Percentiles rank a stretch among this genome's conserved stretches.
phyloP scores from a whole-genome alignment of 1,140 invertebrate species.

The Chrysoperla carnea region DNA sequence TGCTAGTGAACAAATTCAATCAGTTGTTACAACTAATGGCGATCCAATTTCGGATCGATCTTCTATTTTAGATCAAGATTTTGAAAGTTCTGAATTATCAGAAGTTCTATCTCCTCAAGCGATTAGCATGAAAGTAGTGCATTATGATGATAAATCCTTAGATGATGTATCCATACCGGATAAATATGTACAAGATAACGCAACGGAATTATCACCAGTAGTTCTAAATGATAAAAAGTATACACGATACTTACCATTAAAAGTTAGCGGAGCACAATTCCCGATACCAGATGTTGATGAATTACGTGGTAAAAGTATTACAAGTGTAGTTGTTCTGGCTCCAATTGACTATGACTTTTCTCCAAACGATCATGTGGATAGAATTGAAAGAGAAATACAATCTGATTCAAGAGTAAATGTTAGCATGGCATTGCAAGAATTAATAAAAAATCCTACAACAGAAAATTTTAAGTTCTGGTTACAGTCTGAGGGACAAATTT shows the following conservation, averaged over 20 bases:
- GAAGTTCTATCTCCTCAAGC: constrained; percentile 28
- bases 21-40: background rate
- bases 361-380: constrained; percentile 19
- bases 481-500: constrained; percentile 50
- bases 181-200: constrained; percentile 50
- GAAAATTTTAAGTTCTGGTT: constrained; percentile 68
- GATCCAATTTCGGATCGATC: too few relatives aligned
- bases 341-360: constrained; percentile 49
- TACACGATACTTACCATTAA: constrained; percentile 64
- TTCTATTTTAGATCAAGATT: constrained; percentile 11
- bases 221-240: constrained; percentile 53
- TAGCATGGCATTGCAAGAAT: constrained; percentile 51
- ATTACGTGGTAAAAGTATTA: constrained; percentile 50
- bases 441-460: constrained; percentile 50
- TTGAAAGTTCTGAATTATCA: constrained; percentile 29
- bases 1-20: background rate
- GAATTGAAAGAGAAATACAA: constrained; percentile 24
- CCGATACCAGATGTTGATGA: constrained; percentile 58
- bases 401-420: constrained; percentile 34
- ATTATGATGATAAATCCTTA: constrained; percentile 52
- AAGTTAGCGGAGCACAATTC: constrained; percentile 67
- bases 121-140: constrained; percentile 71
- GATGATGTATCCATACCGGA: constrained; percentile 53
- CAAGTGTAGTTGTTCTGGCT: constrained; percentile 64
- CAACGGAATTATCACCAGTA: constrained; percentile 53